Percentiles rank a stretch among this genome's conserved stretches.
These are phyloP conservation scores for Tangachromis dhanisi DNA, from an alignment of 2,113 vertebrate species.

Conservation along the genomic window DNA sequence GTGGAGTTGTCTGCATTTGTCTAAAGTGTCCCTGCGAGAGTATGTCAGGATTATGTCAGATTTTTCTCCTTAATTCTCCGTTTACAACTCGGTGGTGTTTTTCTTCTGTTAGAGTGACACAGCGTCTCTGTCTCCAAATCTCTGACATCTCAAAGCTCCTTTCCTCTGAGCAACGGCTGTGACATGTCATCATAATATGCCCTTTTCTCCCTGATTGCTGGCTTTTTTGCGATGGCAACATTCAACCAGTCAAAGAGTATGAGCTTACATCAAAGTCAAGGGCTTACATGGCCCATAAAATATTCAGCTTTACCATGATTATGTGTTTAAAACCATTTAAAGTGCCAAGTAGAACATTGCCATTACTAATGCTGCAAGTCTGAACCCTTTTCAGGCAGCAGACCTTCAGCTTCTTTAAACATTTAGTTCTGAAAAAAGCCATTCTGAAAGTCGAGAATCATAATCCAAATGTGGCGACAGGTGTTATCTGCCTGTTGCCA, in stretches of 20 bases:
- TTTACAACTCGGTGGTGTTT: background rate
- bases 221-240: background rate
- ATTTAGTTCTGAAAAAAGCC: background rate
- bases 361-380: background rate
- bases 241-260: background rate
- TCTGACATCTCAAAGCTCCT: conserved; percentile 23
- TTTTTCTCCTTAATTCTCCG: conserved; percentile 1
- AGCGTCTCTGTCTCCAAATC: conserved; percentile 6
- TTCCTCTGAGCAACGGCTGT: conserved; percentile 22
- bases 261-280: background rate
- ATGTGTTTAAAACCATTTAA: background rate
- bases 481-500: background rate
- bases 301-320: background rate
- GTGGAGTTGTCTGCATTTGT: background rate
- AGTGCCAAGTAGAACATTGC: background rate
- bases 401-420: background rate
- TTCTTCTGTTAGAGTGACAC: conserved; percentile 3
- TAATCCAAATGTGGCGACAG: background rate
- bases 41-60: conserved; percentile 22
- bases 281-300: background rate
- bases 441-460: background rate
- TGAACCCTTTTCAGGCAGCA: background rate
- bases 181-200: conserved; percentile 5
- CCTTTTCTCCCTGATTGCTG: background rate
- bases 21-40: background rate